These are phyloP conservation scores for Periphyllus acericola DNA, from an alignment of 2,888 invertebrate genomes.

Conservation along the genomic window DNA sequence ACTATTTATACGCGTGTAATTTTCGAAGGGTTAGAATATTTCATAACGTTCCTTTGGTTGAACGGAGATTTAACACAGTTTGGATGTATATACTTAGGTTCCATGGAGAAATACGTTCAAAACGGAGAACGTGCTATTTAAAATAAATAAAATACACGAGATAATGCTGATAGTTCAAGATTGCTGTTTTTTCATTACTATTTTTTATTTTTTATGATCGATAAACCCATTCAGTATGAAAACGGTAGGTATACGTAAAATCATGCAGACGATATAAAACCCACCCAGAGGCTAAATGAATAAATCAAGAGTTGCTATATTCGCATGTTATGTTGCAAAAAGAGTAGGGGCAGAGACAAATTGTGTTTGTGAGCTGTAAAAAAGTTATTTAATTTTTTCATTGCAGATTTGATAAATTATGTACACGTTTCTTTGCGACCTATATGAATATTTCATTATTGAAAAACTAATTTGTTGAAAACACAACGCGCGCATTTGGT, in stretches of 20 bases:
- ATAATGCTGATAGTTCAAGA: no score
- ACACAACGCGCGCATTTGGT: not conserved
- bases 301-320: slow-evolving; percentile 11
- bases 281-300: slow-evolving; percentile 16
- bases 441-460: not conserved
- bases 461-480: not conserved
- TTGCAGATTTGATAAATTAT: slow-evolving; percentile 28
- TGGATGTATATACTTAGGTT: no score
- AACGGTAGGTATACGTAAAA: not conserved
- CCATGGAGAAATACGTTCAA: no score
- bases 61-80: no score
- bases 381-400: not conserved
- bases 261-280: not conserved
- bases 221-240: not conserved
- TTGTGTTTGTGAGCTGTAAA: not conserved
- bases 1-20: no score
- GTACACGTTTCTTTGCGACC: not conserved
- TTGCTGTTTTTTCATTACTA: no score
- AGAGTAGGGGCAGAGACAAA: not conserved
- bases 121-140: no score
- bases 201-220: not conserved
- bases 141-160: no score
- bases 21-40: no score
- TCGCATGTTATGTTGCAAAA: not conserved
- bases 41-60: no score